Base-by-base conservation (phyloP, 2,888 invertebrate species). In the Conistra vaccinii region DNA sequence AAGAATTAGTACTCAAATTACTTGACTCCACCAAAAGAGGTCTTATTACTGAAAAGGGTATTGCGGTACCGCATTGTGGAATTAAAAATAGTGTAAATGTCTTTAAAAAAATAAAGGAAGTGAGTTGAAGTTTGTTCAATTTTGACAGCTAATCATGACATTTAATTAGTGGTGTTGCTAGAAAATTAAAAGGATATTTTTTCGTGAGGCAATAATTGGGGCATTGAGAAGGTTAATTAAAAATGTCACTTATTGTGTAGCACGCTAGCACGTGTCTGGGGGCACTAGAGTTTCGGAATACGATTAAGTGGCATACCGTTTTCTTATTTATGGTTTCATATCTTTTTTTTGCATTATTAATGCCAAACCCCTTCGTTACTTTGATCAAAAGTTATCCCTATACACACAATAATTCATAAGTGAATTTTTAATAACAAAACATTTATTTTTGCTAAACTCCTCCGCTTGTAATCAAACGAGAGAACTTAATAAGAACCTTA, bases 1-100 rank as follows among this genome's bases (percentile, higher is more conserved):
- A 90, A 84, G 89, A 91, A 92, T 92, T 93, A 94, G 94, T 94
- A 92, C 94, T 95, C 94, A 89, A 92, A 93, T 94, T 95, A 94
- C 94, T 94, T 94, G 94, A 95, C 94, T 94, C 89, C 83, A 89
- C 90, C 90, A 87, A 90, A 88, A 88, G 90, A 92, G 93, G 90
- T 93, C 92, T 87, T 89, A 90, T 93, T 94, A 91, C 94, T 74
- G 14, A 74, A 92, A 90, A 88, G 91, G 92, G 90, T 82, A 87
- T 86, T 87, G 84, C 86, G 84, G 83, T 81, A 87, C 88, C 87
- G 76, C 80, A 89, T 90, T 91, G 89, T 90, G 75, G 79, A 93
- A 94, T 94, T 93, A 93, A 93, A 93, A 92, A 91, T 91, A 91
- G 93, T 94, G 93, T 94, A 92, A 92, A 93, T 92, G 87, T 91